Base-by-base conservation (phyloP, 2,797 vertebrate species). In the Gephyroberyx darwinii region DNA sequence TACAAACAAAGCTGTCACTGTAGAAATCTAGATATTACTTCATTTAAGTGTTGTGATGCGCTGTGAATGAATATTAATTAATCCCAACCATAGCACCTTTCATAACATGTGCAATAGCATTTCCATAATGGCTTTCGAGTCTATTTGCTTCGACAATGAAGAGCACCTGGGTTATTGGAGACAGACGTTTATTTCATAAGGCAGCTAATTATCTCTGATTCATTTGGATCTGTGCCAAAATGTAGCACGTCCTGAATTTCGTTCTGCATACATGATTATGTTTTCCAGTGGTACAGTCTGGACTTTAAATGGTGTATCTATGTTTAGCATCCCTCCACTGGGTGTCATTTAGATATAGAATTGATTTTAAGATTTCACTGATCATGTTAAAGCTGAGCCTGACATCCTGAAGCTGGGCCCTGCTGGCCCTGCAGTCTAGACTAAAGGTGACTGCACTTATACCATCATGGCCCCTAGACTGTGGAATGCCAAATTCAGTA, bases 311-410 rank as follows among this genome's bases (percentile, higher is more conserved):
- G 51, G 57, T 33, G 16, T 41, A 69, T 55, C 58, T 51, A 30
- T 67, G 79, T 84, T 75, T 72, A 72, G 54, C 65, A 77, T 83
- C 19, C 35, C 47, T 68, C 78, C 83, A 75, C 73, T 41, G 67
- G 85, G 82, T 70, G 75, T 71, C 64, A 74, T 57, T 78, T 81
- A 69, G 64, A 76, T 70, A 74, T 37, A 41, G 73, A 87, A 84
- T 75, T 86, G 81, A 90, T 86, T 86, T 26, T 65, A 69, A 65
- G 68, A 83, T 80, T 89, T 88, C 72, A 83, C 80, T 60, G 83
- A 72, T 26, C 75, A 88, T 83, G 85, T 87, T 74, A 2, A 30
- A 69, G 77, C 66, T 69, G 61, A 77, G 64, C 63, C 60, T 19
- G 39, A 81, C 71, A 48, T 69, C 72, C 57, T 72, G 22, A 8